Base-by-base conservation (phyloP, 2,888 invertebrate species). In the Andrena hattorfiana region DNA sequence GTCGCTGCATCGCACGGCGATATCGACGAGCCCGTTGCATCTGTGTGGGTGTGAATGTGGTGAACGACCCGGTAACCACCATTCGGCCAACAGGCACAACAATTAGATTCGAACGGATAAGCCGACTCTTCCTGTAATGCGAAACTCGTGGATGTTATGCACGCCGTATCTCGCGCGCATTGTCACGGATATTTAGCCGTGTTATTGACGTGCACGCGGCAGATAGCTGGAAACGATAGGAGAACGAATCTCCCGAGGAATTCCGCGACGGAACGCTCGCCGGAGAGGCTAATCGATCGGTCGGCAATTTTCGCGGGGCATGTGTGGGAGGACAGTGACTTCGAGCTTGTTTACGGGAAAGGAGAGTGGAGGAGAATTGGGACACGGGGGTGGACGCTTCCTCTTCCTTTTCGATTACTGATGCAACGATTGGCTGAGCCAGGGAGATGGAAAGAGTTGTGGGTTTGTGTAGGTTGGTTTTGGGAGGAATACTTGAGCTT, bases 71-170 rank as follows among this genome's bases (percentile, higher is more conserved):
- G 88, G 84, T 86, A 84, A 88, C 87, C 80, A 87, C 86, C 84
- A 90, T 87, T 90, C 88, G 90, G 88, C 91, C 90, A 83, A 83
- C 89, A 88, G 91, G 86, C 91, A 84, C 81, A 85, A 91, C 91
- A 91, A 92, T 91, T 91, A 91, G 90, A 91, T 92, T 80, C 87
- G 77, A 87, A 83, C 88, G 90, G 90, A 92, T 92, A 91, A 91
- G 86, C 89, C 80, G 84, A 85, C 87, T 91, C 91, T 92, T 91
- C 91, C 91, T 91, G 92, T 92, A 92, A 92, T 88, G 87, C 87
- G 89, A 91, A 91, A 89, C 91, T 84, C 90, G 88, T 89, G 90
- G 81, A 87, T 77, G 84, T 83, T 85, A 84, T 64, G 76, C 54
- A 56, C 75, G 78, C 66, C 71, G 78, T 83, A 77, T 72, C 77